These are phyloP conservation scores for Scortum barcoo DNA, from an alignment of 2,113 vertebrate genomes.

Conservation along the genomic window DNA sequence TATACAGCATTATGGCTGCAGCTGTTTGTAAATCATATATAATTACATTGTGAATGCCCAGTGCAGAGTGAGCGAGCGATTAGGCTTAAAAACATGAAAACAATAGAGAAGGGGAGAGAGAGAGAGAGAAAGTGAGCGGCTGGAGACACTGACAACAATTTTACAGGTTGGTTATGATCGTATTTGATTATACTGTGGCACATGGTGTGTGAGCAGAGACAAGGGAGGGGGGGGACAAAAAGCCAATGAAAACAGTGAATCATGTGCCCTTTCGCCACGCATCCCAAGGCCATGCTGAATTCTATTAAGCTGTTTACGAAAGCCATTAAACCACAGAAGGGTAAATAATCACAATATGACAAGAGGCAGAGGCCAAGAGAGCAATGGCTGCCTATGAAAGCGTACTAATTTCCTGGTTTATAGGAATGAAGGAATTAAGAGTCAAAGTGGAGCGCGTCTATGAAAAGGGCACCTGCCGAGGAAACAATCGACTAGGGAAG, in stretches of 20 bases:
- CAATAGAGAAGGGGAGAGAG: slow-evolving; percentile 29
- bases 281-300: slow-evolving; percentile 64
- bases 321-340: slow-evolving; percentile 67
- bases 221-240: slow-evolving; percentile 31
- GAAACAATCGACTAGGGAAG: slow-evolving; percentile 27
- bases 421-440: slow-evolving; percentile 48
- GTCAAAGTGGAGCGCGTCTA: slow-evolving; percentile 24
- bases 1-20: slow-evolving; percentile 76
- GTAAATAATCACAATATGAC: slow-evolving; percentile 74
- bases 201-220: slow-evolving; percentile 50
- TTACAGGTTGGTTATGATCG: slow-evolving; percentile 69
- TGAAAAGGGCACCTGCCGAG: slow-evolving; percentile 45
- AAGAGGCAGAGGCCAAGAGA: slow-evolving; percentile 54
- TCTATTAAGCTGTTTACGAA: slow-evolving; percentile 74
- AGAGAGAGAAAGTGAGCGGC: background rate
- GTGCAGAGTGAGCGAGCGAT: slow-evolving; percentile 59
- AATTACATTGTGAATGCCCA: slow-evolving; percentile 78
- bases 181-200: slow-evolving; percentile 59
- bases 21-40: slow-evolving; percentile 82
- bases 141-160: slow-evolving; percentile 30
- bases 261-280: slow-evolving; percentile 59
- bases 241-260: slow-evolving; percentile 63
- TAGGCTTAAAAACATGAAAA: slow-evolving; percentile 59
- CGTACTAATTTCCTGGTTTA: slow-evolving; percentile 48
- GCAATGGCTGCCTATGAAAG: slow-evolving; percentile 55